phyloP scores from a whole-genome alignment of 2,797 vertebrate species.

The Diplodus sargus region DNA sequence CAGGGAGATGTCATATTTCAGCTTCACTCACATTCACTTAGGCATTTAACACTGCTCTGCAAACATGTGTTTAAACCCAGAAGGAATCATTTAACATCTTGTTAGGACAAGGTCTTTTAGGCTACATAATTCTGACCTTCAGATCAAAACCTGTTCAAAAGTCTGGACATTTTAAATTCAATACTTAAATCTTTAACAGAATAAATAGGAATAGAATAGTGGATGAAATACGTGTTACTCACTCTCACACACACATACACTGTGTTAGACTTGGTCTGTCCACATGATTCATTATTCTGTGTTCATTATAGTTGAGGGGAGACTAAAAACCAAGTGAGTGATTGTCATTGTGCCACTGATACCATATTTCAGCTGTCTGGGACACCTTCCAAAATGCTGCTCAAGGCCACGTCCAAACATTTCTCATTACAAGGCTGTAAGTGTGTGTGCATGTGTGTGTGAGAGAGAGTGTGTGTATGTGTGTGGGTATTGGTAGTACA shows the following conservation, averaged over 20 bases:
- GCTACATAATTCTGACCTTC: not conserved
- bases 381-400: slow-evolving; percentile 63
- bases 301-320: slow-evolving; percentile 56
- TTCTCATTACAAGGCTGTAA: slow-evolving; percentile 67
- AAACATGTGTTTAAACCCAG: not conserved
- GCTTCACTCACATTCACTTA: not conserved
- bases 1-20: slow-evolving; percentile 26
- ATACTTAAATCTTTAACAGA: no score
- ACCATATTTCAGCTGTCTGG: slow-evolving; percentile 61
- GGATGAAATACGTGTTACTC: not conserved
- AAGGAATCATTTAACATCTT: not conserved
- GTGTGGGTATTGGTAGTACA: slow-evolving; percentile 41
- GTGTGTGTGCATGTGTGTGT: slow-evolving; percentile 19
- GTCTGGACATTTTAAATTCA: not conserved
- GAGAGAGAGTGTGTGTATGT: slow-evolving; percentile 23
- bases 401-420: slow-evolving; percentile 71
- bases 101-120: no score
- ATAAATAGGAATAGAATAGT: no score
- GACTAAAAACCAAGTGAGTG: slow-evolving; percentile 54
- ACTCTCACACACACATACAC: slow-evolving; percentile 1
- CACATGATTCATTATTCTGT: slow-evolving; percentile 56
- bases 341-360: slow-evolving; percentile 52
- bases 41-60: not conserved
- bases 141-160: not conserved
- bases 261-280: not conserved